Evolutionary conservation across 2,888 invertebrate genomes (phyloP).

Genomic region (Kuschelorhynchus macadamiae): DNA sequence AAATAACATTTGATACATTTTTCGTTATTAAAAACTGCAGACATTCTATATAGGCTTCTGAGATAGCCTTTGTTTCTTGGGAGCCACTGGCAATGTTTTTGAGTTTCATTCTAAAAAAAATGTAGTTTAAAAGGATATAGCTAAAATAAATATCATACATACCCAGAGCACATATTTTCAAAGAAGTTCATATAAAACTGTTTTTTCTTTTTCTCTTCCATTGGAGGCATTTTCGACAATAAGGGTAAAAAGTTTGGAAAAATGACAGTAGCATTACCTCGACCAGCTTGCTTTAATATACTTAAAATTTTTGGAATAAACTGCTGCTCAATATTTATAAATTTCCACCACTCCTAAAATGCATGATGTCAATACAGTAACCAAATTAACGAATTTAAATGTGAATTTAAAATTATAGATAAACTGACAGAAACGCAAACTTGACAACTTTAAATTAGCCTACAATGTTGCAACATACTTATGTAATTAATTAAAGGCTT

Average conservation of each 20-base stretch:
- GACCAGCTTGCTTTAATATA: slow-evolving; percentile 79
- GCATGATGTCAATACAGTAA: too few species aligned
- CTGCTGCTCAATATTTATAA: slow-evolving; percentile 81
- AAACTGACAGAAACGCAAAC: too few species aligned
- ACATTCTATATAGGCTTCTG: slow-evolving; percentile 82
- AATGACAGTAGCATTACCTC: slow-evolving; percentile 82
- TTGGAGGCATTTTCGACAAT: slow-evolving; percentile 77
- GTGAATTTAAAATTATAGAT: too few species aligned
- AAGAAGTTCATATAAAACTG: slow-evolving; percentile 79
- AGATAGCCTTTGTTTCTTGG: slow-evolving; percentile 78
- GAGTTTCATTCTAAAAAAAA: slow-evolving; percentile 72
- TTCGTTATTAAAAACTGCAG: slow-evolving; percentile 75
- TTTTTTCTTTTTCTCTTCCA: slow-evolving; percentile 67
- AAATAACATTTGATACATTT: slow-evolving; percentile 67
- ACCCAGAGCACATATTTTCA: slow-evolving; percentile 78
- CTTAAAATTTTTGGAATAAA: slow-evolving; percentile 80
- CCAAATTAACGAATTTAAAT: too few species aligned
- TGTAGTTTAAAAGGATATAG: neutral
- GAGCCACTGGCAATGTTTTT: slow-evolving; percentile 75
- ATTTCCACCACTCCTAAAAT: slow-evolving; percentile 78
- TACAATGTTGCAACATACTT: too few species aligned
- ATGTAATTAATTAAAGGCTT: too few species aligned
- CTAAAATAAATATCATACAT: slow-evolving; percentile 56
- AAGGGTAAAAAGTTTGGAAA: slow-evolving; percentile 84
- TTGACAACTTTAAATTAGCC: too few species aligned